Conservation (phyloP, 1,140 invertebrate species). For the Drosophila willistoni region DNA sequence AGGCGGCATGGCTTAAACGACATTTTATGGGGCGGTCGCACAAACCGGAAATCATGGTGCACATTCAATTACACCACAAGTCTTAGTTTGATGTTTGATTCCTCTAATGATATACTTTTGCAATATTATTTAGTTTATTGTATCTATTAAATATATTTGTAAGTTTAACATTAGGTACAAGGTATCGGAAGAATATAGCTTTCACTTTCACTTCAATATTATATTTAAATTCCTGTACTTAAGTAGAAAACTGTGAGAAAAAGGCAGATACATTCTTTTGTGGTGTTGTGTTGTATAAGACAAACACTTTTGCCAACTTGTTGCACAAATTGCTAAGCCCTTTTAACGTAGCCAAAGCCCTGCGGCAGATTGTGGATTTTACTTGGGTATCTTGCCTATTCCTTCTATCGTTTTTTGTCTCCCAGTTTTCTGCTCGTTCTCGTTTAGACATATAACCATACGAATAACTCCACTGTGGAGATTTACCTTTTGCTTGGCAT, state of each 20-base stretch:
- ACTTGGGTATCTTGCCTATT: slow-evolving; percentile 24
- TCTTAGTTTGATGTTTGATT: slow-evolving; percentile 40
- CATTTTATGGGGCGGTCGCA: slow-evolving; percentile 21
- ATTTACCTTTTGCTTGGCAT: slow-evolving; percentile 58
- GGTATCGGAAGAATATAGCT: too few species aligned
- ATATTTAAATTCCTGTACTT: too few species aligned
- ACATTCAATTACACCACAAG: slow-evolving; percentile 68
- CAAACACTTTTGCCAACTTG: slow-evolving; percentile 1
- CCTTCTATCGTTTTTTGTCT: not conserved
- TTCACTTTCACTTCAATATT: too few species aligned
- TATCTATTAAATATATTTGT: not conserved
- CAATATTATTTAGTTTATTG: slow-evolving; percentile 14
- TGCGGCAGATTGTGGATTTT: slow-evolving; percentile 29
- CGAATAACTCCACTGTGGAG: slow-evolving; percentile 27
- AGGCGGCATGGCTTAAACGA: slow-evolving; percentile 34
- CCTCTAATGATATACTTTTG: slow-evolving; percentile 52
- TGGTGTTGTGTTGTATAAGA: slow-evolving; percentile 33
- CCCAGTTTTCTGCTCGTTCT: not conserved
- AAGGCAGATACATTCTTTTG: slow-evolving; percentile 9
- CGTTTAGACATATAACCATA: not conserved
- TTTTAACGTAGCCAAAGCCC: slow-evolving; percentile 17
- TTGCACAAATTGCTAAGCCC: not conserved
- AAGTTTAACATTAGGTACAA: too few species aligned
- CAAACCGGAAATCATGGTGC: slow-evolving; percentile 18
- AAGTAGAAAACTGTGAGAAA: too few species aligned